A percentile compares a stretch with the other conserved stretches of the same genome.
phyloP scores from a whole-genome alignment of 2,797 vertebrate species.

The Oreochromis mossambicus region DNA sequence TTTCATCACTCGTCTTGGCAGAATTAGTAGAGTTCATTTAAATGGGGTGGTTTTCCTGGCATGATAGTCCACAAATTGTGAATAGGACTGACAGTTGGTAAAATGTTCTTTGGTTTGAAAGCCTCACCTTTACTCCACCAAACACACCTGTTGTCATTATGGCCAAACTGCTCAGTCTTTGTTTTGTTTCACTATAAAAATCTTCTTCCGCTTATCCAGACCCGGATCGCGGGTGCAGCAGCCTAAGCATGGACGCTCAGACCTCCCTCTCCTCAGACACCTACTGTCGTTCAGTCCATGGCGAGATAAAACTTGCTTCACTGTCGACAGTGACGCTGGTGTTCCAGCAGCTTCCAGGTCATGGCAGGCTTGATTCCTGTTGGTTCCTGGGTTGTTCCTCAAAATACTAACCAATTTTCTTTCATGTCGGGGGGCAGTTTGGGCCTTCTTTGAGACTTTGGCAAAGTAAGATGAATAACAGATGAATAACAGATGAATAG shows the following conservation, averaged over 20 bases:
- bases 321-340: neutral
- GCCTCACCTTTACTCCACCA: neutral
- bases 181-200: accelerated
- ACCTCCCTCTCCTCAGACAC: neutral
- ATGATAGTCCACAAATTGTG: neutral
- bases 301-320: accelerated
- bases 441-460: accelerated
- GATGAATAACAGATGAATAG: neutral
- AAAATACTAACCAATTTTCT: neutral
- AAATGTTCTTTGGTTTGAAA: neutral
- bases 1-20: neutral
- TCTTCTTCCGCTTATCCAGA: neutral
- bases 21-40: neutral
- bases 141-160: neutral
- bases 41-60: neutral
- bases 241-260: neutral
- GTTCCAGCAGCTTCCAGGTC: neutral
- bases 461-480: neutral
- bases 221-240: neutral
- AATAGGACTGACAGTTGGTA: neutral
- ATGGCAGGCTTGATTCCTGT: neutral
- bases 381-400: neutral
- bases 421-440: neutral
- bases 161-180: neutral
- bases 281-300: accelerated